Evolutionary conservation across 2,888 invertebrate genomes (phyloP).

Genomic region (Tenthredo mesomela): DNA sequence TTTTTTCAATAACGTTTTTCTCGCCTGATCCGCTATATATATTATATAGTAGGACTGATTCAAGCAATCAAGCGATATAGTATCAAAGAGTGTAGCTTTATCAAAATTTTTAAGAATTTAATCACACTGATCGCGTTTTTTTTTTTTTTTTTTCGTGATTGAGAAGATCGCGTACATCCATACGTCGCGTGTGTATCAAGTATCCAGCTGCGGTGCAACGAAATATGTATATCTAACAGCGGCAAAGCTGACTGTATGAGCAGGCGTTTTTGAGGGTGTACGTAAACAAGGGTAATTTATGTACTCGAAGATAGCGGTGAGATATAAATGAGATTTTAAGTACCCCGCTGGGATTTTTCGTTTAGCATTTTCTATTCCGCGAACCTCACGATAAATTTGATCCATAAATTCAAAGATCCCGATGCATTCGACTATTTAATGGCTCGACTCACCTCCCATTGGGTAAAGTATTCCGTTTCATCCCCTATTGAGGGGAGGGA

Average conservation of each 20-base stretch:
- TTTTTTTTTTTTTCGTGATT: slow-evolving; percentile 36
- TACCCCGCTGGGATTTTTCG: slow-evolving; percentile 62
- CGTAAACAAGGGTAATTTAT: slow-evolving; percentile 67
- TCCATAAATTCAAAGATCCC: slow-evolving; percentile 67
- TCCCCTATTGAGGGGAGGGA: slow-evolving; percentile 51
- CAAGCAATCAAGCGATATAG: neutral
- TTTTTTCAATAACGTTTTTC: neutral
- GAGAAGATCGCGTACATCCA: neutral
- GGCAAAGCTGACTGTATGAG: slow-evolving; percentile 37
- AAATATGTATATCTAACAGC: slow-evolving; percentile 19
- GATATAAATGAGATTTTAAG: slow-evolving; percentile 75
- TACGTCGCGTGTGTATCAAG: neutral
- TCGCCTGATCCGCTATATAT: neutral
- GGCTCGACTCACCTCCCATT: slow-evolving; percentile 54
- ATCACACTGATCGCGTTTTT: slow-evolving; percentile 1
- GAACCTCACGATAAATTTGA: slow-evolving; percentile 66
- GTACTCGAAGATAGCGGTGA: slow-evolving; percentile 69
- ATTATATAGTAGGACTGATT: neutral
- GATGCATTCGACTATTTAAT: slow-evolving; percentile 68
- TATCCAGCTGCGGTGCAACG: slow-evolving; percentile 26
- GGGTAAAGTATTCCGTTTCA: slow-evolving; percentile 52
- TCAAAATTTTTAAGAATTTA: neutral
- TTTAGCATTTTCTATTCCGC: slow-evolving; percentile 65
- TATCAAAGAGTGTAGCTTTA: neutral
- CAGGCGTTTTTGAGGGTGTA: slow-evolving; percentile 52